Evolutionary conservation across 2,888 invertebrate species (phyloP), one percentile per base, ranked within the genome.

Genomic region (Phania funesta): DNA sequence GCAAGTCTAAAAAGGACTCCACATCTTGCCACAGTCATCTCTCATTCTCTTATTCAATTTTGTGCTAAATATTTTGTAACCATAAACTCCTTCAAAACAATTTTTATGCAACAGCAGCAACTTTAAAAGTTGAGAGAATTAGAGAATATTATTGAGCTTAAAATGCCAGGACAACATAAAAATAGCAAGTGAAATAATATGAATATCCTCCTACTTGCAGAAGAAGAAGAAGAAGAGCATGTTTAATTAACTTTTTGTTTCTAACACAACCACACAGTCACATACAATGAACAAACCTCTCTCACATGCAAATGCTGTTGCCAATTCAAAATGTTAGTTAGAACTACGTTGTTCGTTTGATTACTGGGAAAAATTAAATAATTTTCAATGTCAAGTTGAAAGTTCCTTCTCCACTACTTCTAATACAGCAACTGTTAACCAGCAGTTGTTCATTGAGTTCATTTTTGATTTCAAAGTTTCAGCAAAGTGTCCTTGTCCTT

Each of bases 401-500:
- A 84, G 74, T 86, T 87, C 84, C 46, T 41, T 85, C 68, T 26
- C 5, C 44, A 60, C 35, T 32, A 18, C 26, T 44, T n/a, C 22
- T 22, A 48, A 35, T 32, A 46, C 74, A 54, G 22, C 52, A 46
- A 54, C 73, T 48, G 75, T 41, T 58, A 26, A 20, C 38, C 24
- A 58, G 46, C 35, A 50, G 64, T 60, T 54, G 62, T 29, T 44
- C 62, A 32, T 46, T 67, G 46, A 24, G 32, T 70, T 38, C 29
- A 20, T 44, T 52, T 24, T 54, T 83, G 56, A 75, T 75, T 67
- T 71, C 41, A 44, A 3, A 68, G 52, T 44, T 65, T 20, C 38
- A 67, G 65, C 60, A 82, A 84, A 82, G 80, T 85, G 87, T 86
- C 84, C 85, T 86, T 87, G 87, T 68, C 83, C 84, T 84, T 85